Base-by-base conservation (phyloP, 2,113 vertebrate species). In the Actenoides hombroni region DNA sequence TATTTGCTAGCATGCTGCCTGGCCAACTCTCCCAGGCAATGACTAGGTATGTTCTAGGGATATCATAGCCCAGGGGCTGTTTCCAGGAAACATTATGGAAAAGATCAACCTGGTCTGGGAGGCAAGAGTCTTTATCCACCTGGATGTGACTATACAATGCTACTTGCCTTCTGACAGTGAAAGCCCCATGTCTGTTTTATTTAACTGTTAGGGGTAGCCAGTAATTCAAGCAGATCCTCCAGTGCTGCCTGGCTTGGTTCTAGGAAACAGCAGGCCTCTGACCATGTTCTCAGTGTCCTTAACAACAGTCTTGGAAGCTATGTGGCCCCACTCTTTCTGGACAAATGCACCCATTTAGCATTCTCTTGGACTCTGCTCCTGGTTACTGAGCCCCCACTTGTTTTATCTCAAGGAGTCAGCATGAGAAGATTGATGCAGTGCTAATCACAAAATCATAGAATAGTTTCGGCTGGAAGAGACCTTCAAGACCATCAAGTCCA, bases 371-470 rank as follows among this genome's bases (percentile, higher is more conserved):
- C 35, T 83, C 59, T 83, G 15, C 24, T 88, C 53, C 48, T 82
- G 10, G 5, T 51, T 68, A 46, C 51, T 0, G 0, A 86, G 59
- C 3, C 20, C 17, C 11, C 5, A 67, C 40, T 80, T 23, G 21
- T 70, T 74, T 31, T 44, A 74, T 14, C 37, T 90, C 49, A 74
- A 40, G 33, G 46, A 75, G 46, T 35, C 35, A 70, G n/a, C 8
- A n/a, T n/a, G 54, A 89, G 26, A 80, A 77, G n/a, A 57, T 44
- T 40, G 7, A 42, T 17, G 6, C 18, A 61, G 39, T 63, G 49
- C 68, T 64, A 83, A 51, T 25, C 42, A 42, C 42, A 42, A 16
- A 42, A 42, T 42, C 42, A 42, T 42, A 42, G 42, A 42, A 42
- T 42, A 42, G 42, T 42, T 42, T 42, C 15, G 15, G 42, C 42